Base-by-base conservation (phyloP, 2,888 invertebrate species). In the Neuroscelio doddi region DNA sequence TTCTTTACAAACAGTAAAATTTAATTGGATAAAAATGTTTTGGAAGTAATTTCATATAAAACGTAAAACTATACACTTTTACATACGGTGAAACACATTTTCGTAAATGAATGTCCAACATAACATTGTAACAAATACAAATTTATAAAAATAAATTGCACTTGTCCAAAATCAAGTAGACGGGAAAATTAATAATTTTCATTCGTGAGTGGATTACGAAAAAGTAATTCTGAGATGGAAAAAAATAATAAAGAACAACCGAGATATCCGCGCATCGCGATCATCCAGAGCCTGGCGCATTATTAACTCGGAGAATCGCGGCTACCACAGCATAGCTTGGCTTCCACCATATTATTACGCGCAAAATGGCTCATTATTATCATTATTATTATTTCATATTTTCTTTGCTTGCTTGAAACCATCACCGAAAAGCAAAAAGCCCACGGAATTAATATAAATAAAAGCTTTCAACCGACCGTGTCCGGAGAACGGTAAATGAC, bases 301-400 rank as follows among this genome's bases (percentile, higher is more conserved):
- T 77, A 79, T 79, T 79, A 79, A 74, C 74, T 70, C 64, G 74
- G 69, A 55, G 76, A 71, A 75, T 77, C 73, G 75, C 72, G 69
- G 76, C 73, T 74, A 73, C 74, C 66, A 70, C 72, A 70, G 68
- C 71, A 67, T 70, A 74, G 75, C 70, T 61, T 63, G 65, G 75
- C 80, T 77, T 73, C 77, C 77, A 81, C 79, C 80, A 68, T 82
- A 79, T 82, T 80, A 82, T 82, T 82, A 81, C 79, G 74, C 80
- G 77, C 78, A 79, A 81, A 81, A 81, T 80, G 80, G 76, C 80
- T 82, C 81, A 80, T 82, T 81, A 82, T 81, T 79, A 80, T 81
- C 79, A 80, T 81, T 81, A 81, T 80, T 79, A 80, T 80, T 79
- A 79, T 80, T 80, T 80, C 75, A 80, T 80, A 81, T 79, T 80